These are phyloP conservation scores for Agrochola lychnidis DNA, from an alignment of 2,888 invertebrate species.

Conservation along the genomic window DNA sequence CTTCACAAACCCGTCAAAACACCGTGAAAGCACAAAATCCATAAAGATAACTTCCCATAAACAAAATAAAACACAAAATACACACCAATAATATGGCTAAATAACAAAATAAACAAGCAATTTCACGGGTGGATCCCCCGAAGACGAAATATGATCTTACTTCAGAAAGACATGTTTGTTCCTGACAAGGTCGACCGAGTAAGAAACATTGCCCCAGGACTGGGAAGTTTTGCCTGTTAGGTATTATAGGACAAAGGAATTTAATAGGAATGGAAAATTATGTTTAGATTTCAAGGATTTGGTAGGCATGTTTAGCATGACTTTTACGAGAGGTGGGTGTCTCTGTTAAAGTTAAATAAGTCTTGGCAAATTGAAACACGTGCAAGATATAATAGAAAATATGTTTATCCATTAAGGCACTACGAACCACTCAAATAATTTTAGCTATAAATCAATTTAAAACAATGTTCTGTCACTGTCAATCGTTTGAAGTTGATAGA, in stretches of 20 bases:
- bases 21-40: slow-evolving; percentile 33
- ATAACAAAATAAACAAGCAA: slow-evolving; percentile 55
- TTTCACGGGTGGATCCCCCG: slow-evolving; percentile 50
- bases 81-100: slow-evolving; percentile 53
- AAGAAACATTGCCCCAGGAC: slow-evolving; percentile 52
- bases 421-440: too few relatives aligned
- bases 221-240: slow-evolving; percentile 31
- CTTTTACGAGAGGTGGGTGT: too few relatives aligned
- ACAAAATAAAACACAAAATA: slow-evolving; percentile 49
- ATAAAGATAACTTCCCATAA: slow-evolving; percentile 51
- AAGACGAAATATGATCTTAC: slow-evolving; percentile 64
- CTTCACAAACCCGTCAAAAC: slow-evolving; percentile 34
- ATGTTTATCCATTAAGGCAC: too few relatives aligned
- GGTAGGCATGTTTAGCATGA: neutral
- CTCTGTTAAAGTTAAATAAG: too few relatives aligned
- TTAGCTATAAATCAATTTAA: too few relatives aligned
- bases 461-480: too few relatives aligned
- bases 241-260: slow-evolving; percentile 29
- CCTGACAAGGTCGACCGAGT: slow-evolving; percentile 59
- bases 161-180: slow-evolving; percentile 61
- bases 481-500: too few relatives aligned
- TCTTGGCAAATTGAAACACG: neutral
- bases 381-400: too few relatives aligned
- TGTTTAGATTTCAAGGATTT: slow-evolving; percentile 12
- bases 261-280: slow-evolving; percentile 30